These are phyloP conservation scores for Ischnura elegans DNA, from an alignment of 2,888 invertebrate species.

Conservation along the genomic window DNA sequence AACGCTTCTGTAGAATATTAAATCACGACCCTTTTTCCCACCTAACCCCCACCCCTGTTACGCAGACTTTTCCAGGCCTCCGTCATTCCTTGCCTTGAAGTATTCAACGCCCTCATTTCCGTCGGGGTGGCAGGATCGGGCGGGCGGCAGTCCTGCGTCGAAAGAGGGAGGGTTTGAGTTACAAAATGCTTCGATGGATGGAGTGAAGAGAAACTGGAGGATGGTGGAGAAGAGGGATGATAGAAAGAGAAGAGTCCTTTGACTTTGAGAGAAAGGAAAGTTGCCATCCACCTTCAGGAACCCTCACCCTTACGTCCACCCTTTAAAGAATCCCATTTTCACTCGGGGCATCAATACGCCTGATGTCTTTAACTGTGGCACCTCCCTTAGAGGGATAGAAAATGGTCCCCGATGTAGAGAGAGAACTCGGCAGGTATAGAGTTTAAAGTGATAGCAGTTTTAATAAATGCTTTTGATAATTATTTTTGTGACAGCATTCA, in stretches of 20 bases:
- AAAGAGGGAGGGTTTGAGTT: background rate
- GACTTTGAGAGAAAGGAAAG: slow-evolving; percentile 6
- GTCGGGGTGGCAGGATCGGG: background rate
- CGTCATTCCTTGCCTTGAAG: slow-evolving; percentile 14
- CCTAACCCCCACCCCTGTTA: background rate
- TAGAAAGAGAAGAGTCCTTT: background rate
- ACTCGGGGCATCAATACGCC: background rate
- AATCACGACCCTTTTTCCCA: slow-evolving; percentile 23
- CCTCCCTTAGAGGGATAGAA: background rate
- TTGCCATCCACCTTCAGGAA: background rate
- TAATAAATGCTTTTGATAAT: too few relatives aligned
- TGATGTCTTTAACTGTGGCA: background rate
- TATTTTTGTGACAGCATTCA: too few relatives aligned
- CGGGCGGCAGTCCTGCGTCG: background rate
- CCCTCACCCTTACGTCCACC: background rate
- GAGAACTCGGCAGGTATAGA: too few relatives aligned
- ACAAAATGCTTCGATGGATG: background rate
- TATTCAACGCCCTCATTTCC: slow-evolving; percentile 38
- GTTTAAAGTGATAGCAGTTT: too few relatives aligned
- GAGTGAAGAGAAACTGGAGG: background rate
- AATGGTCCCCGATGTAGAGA: background rate
- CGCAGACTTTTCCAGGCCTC: background rate
- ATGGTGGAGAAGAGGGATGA: background rate
- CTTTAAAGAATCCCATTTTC: slow-evolving; percentile 27
- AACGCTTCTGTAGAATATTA: slow-evolving; percentile 23